A percentile compares a stretch with the other conserved stretches of the same genome.
Evolutionary conservation across 1,140 invertebrate genomes (phyloP).

Genomic region (Popillia japonica): DNA sequence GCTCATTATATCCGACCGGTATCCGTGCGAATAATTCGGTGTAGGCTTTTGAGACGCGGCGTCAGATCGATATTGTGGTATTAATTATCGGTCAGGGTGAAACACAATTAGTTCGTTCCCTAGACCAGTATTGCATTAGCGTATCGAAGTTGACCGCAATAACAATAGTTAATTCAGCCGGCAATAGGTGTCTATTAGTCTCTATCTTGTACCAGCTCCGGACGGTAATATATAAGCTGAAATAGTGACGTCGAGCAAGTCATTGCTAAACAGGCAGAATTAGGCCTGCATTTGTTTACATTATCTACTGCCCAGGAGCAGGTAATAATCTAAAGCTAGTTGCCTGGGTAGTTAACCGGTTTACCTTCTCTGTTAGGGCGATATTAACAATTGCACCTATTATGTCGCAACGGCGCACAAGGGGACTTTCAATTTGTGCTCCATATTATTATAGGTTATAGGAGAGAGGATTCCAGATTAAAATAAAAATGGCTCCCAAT

Average conservation of each 20-base stretch:
- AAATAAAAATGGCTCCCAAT: too few species aligned
- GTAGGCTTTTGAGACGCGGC: background rate
- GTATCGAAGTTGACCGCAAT: background rate
- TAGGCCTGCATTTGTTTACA: background rate
- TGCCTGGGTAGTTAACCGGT: background rate
- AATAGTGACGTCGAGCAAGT: background rate
- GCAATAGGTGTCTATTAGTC: background rate
- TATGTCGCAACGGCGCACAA: too few species aligned
- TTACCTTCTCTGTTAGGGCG: background rate
- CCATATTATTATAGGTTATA: too few species aligned
- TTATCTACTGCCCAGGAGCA: background rate
- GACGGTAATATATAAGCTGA: background rate
- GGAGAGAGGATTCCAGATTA: too few species aligned
- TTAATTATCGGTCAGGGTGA: constrained; percentile 12
- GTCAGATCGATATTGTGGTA: constrained; percentile 4
- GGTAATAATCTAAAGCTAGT: background rate
- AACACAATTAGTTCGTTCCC: background rate
- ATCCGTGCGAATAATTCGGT: background rate
- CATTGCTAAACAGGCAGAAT: background rate
- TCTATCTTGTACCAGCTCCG: background rate
- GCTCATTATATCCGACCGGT: background rate
- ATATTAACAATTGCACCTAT: background rate
- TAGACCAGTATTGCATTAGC: background rate
- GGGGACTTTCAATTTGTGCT: too few species aligned
- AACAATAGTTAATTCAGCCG: background rate